Evolutionary conservation across 2,888 invertebrate species (phyloP).

Genomic region (Scaptomyza caliginosa): DNA sequence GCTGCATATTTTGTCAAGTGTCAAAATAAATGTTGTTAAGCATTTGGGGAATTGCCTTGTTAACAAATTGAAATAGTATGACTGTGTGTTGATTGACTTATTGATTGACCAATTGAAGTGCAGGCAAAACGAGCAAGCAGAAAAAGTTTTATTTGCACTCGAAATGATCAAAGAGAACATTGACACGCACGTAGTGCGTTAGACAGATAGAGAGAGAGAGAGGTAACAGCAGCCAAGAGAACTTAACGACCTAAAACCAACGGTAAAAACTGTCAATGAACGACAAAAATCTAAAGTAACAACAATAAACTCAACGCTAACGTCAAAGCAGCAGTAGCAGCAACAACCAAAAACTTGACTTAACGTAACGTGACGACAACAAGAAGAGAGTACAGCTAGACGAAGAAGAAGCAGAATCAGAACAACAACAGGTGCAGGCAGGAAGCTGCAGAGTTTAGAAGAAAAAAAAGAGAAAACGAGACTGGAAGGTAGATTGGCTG

Average conservation of each 20-base stretch:
- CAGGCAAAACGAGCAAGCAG: constrained; percentile 6
- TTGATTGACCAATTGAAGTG: constrained; percentile 28
- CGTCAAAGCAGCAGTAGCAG: constrained; percentile 52
- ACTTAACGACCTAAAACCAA: constrained; percentile 48
- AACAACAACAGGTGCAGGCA: constrained; percentile 54
- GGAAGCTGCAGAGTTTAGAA: not conserved
- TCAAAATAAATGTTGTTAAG: constrained; percentile 27
- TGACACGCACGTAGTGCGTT: not conserved
- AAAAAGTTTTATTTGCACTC: constrained; percentile 3
- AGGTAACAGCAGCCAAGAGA: no score
- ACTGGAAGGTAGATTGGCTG: not conserved
- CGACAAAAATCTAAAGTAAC: constrained; percentile 11
- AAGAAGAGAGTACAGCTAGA: not conserved
- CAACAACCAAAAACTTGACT: constrained; percentile 50
- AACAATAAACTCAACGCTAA: constrained; percentile 63
- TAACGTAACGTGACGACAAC: constrained; percentile 46
- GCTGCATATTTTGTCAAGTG: constrained; percentile 45
- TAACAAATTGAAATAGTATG: constrained; percentile 50
- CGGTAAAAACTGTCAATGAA: constrained; percentile 74
- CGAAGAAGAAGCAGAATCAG: not conserved
- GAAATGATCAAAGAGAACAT: constrained; percentile 21
- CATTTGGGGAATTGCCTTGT: constrained; percentile 38
- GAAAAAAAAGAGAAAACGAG: no score
- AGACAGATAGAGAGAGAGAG: not conserved
- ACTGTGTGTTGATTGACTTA: constrained; percentile 45